These are phyloP conservation scores for Penaeus monodon DNA, from an alignment of 2,888 invertebrate genomes.

Conservation along the genomic window DNA sequence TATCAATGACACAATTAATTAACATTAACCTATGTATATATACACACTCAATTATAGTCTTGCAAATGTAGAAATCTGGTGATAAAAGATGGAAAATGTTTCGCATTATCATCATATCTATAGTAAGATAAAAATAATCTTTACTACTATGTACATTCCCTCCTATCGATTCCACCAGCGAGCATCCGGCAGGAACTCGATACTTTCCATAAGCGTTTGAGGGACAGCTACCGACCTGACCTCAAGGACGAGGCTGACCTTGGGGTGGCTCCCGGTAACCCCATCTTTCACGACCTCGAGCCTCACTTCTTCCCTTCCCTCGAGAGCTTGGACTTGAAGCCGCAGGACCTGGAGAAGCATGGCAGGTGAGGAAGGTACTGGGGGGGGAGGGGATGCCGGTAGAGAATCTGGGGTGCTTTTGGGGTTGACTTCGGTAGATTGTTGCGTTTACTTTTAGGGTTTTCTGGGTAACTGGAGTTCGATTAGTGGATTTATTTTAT, in stretches of 20 bases:
- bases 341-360: not conserved
- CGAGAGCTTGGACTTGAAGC: not conserved
- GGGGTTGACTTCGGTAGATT: not conserved
- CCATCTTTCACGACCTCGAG: constrained; percentile 14
- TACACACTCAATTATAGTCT: too few relatives aligned
- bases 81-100: too few relatives aligned
- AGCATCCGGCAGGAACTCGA: constrained; percentile 12
- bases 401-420: not conserved
- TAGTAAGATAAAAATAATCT: too few relatives aligned
- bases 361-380: not conserved
- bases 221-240: constrained; percentile 24
- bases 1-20: too few relatives aligned
- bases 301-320: not conserved
- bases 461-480: too few relatives aligned
- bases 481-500: too few relatives aligned
- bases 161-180: not conserved
- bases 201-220: not conserved
- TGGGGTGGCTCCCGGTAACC: not conserved
- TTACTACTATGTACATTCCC: too few relatives aligned
- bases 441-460: too few relatives aligned
- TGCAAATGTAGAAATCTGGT: too few relatives aligned
- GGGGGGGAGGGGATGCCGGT: not conserved
- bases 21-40: too few relatives aligned
- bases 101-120: too few relatives aligned
- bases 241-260: not conserved